Evolutionary conservation across 2,797 vertebrate species (phyloP), one percentile per base, ranked within the genome.

Genomic region (Thalassophryne amazonica): DNA sequence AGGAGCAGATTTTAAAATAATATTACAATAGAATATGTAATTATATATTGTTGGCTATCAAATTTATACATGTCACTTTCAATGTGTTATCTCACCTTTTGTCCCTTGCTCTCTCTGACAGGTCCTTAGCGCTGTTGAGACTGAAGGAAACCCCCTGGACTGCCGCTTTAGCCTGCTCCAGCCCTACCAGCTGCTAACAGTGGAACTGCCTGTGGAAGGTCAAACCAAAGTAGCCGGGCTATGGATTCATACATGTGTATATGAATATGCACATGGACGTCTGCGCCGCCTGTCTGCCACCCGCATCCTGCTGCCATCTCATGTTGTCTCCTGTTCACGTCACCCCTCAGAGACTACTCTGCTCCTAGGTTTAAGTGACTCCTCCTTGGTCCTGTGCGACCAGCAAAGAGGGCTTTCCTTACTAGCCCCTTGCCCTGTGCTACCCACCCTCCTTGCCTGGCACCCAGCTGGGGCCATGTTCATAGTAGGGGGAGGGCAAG

Each of bases 331-430:
- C 83, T 98, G 94, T 61, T 88, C 91, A 55, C 88, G 86, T 15
- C 92, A 92, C 50, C 73, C 81, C n/a, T 73, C 82, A 2, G 94
- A 94, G 58, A 87, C 87, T 73, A 88, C 79, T 14, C 81, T 99
- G 18, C 78, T 96, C 28, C 66, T 99, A 57, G 95, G 95, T 35
- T 92, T 97, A 51, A 88, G 91, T 31, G 94, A 98, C 83, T 94
- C 93, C 0, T 95, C 93, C 5, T 2, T 98, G 47, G 77, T 96
- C 63, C 86, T 98, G 9, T 92, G 93, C 0, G 92, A 98, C 65
- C 82, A 88, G 38, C 86, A 91, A 27, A 86, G 87, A 10, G 86
- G 88, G 24, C 69, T 90, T 66, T 92, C 92, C 55, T 70, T 93
- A 15, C 28, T 89, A 50, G 88, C 84, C 45, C 86, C 88, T 30